Conservation (phyloP, 2,888 invertebrate species). For the Exephanes ischioxanthus region DNA sequence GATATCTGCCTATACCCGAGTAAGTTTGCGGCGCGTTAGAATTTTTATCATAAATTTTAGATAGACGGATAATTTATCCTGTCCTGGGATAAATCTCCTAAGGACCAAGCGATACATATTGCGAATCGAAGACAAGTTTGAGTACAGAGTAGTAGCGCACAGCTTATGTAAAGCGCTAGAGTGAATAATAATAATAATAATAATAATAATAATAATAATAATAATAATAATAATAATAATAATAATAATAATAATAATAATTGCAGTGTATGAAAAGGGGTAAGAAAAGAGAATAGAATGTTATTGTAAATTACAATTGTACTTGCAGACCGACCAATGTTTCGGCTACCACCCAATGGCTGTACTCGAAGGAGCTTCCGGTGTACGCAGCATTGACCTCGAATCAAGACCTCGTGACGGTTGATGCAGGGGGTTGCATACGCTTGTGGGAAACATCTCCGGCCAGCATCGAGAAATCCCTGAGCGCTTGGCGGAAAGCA, state of each 20-base stretch:
- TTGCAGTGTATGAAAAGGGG: background rate
- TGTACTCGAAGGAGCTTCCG: constrained; percentile 84
- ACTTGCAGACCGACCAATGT: constrained; percentile 76
- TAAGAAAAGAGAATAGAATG: background rate
- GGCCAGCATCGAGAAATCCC: constrained; percentile 83
- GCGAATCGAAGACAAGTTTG: too few species aligned
- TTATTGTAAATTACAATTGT: background rate
- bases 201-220: too few species aligned
- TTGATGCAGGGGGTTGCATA: constrained; percentile 87
- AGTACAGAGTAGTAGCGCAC: too few species aligned
- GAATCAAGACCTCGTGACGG: constrained; percentile 86
- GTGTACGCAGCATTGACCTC: constrained; percentile 84
- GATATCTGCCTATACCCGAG: constrained; percentile 87
- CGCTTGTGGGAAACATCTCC: constrained; percentile 86
- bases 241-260: background rate
- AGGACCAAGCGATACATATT: too few species aligned
- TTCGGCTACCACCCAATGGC: constrained; percentile 85
- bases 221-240: too few species aligned
- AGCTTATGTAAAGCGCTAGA: too few species aligned
- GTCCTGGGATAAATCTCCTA: too few species aligned
- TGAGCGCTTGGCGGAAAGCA: constrained; percentile 85
- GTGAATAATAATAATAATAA: too few species aligned
- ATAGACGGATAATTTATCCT: too few species aligned
- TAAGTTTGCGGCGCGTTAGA: constrained; percentile 74
- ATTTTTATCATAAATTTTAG: background rate